A percentile compares a stretch with the other conserved stretches of the same genome.
phyloP scores from a whole-genome alignment of 2,113 vertebrate species.

The Cavia porcellus region DNA sequence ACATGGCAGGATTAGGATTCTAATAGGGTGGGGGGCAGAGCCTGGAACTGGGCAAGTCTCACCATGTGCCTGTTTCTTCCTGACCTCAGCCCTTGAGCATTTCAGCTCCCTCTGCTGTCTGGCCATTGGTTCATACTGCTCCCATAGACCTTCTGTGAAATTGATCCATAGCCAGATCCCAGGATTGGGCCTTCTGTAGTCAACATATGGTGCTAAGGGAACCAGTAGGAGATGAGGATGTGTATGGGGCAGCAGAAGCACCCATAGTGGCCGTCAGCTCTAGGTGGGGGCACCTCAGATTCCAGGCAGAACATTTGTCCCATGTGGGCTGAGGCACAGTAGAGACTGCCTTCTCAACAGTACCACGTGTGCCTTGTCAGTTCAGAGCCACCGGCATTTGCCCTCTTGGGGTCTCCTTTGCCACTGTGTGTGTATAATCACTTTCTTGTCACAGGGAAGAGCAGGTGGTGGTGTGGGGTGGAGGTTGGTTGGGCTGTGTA shows the following conservation, averaged over 20 bases:
- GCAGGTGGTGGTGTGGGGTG: background rate
- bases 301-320: background rate
- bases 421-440: background rate
- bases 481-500: background rate
- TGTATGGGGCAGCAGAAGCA: background rate
- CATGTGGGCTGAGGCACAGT: rapidly evolving
- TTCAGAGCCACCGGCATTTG: slow-evolving; percentile 41
- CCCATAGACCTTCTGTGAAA: background rate
- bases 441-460: slow-evolving; percentile 69
- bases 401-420: slow-evolving; percentile 65
- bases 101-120: background rate
- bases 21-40: background rate
- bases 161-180: background rate
- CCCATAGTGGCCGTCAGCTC: background rate
- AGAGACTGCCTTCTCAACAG: background rate
- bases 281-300: background rate
- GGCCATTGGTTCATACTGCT: too few relatives aligned
- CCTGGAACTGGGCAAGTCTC: background rate
- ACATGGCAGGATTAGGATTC: background rate
- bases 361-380: background rate
- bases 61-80: background rate
- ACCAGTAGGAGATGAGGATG: background rate
- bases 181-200: background rate
- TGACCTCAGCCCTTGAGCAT: background rate
- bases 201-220: background rate